phyloP scores from a whole-genome alignment of 2,888 invertebrate genomes.

The Scaptomyza polygonia region DNA sequence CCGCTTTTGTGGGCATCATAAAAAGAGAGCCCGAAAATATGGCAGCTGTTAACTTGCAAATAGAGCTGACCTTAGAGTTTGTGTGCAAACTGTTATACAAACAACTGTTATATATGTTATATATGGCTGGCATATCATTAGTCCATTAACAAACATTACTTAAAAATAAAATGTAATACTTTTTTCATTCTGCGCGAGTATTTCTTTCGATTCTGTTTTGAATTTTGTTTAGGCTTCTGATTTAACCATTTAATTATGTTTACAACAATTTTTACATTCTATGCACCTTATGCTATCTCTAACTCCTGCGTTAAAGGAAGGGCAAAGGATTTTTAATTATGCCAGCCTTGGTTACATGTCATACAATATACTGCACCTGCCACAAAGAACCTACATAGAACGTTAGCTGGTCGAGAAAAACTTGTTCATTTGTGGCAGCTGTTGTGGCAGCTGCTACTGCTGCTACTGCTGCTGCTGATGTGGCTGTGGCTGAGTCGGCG shows the following conservation, averaged over 20 bases:
- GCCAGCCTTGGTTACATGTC: constrained; percentile 20
- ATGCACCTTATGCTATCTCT: neutral
- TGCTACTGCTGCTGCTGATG: constrained; percentile 3
- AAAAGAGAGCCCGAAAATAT: constrained; percentile 35
- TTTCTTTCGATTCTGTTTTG: too few relatives aligned
- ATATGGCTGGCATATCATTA: constrained; percentile 6
- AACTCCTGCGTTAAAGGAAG: neutral
- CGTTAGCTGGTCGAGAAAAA: neutral
- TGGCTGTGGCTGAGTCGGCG: constrained; percentile 23
- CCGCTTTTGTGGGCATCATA: constrained; percentile 37
- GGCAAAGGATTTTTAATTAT: constrained; percentile 5
- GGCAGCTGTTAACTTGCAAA: constrained; percentile 46
- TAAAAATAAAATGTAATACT: too few relatives aligned
- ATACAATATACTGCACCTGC: constrained; percentile 7
- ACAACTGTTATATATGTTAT: constrained; percentile 29
- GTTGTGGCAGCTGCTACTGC: constrained; percentile 8
- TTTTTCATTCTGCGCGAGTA: too few relatives aligned
- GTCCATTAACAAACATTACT: too few relatives aligned
- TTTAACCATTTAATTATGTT: neutral
- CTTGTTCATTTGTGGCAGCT: constrained; percentile 32
- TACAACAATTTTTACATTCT: neutral
- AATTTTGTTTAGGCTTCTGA: neutral
- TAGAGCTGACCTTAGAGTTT: constrained; percentile 14
- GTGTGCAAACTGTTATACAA: constrained; percentile 2
- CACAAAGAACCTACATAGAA: constrained; percentile 9